Percentiles rank a stretch among this genome's conserved stretches.
Conservation (phyloP, 2,113 vertebrate species). For the Micronycteris hirsuta region DNA sequence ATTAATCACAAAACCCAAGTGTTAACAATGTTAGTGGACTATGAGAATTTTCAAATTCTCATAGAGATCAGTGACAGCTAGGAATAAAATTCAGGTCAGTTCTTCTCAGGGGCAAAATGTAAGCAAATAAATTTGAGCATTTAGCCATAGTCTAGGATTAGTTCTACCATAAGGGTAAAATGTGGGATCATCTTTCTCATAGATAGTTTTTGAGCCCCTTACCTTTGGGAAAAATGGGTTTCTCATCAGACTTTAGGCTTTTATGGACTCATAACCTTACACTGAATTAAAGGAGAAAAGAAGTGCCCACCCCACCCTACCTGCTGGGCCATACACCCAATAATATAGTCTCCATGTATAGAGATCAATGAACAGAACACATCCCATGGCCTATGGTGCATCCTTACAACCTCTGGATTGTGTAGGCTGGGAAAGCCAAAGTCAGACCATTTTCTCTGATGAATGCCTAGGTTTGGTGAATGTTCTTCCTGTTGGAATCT, state of each 20-base stretch:
- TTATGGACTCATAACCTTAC: not conserved
- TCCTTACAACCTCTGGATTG: not conserved
- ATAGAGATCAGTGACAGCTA: not conserved
- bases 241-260: not conserved
- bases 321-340: not conserved
- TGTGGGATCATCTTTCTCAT: not conserved
- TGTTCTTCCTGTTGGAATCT: not conserved
- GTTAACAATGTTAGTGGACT: not conserved
- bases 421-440: not conserved
- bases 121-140: not conserved
- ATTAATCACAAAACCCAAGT: not conserved
- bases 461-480: not conserved
- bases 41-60: not conserved
- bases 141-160: not conserved
- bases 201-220: not conserved
- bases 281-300: not conserved
- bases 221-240: not conserved
- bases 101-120: not conserved
- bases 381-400: fast-evolving
- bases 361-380: not conserved
- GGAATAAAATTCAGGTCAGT: not conserved
- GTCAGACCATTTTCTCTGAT: not conserved
- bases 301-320: not conserved
- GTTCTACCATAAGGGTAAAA: not conserved
- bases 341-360: not conserved